These are phyloP conservation scores for Drosophila pseudotakahashii DNA, from an alignment of 2,888 invertebrate species.

Conservation along the genomic window DNA sequence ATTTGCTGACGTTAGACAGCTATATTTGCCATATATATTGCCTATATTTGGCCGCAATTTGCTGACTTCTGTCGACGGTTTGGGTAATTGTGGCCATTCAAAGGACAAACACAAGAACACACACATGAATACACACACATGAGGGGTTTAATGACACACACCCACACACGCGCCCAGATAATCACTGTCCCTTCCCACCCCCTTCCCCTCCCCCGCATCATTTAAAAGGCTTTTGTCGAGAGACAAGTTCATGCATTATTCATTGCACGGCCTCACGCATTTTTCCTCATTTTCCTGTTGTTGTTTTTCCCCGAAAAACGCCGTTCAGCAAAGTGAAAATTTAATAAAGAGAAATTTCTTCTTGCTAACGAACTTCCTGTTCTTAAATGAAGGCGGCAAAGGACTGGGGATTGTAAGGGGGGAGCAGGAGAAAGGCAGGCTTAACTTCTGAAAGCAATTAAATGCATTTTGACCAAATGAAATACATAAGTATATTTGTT, in stretches of 20 bases:
- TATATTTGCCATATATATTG: slow-evolving; percentile 12
- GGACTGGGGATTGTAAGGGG: not conserved
- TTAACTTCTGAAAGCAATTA: slow-evolving; percentile 56
- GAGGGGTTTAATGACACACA: slow-evolving; percentile 32
- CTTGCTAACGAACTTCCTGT: slow-evolving; percentile 70
- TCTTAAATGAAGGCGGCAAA: slow-evolving; percentile 31
- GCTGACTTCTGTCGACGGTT: slow-evolving; percentile 27
- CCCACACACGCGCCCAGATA: slow-evolving; percentile 61
- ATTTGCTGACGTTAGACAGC: not conserved
- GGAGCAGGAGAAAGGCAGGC: slow-evolving; percentile 24
- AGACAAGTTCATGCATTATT: slow-evolving; percentile 78
- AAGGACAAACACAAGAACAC: slow-evolving; percentile 20
- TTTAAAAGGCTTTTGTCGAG: slow-evolving; percentile 30
- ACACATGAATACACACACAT: slow-evolving; percentile 30
- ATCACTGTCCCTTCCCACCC: slow-evolving; percentile 53
- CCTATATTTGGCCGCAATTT: slow-evolving; percentile 15
- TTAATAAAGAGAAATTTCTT: slow-evolving; percentile 72
- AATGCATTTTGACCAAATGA: slow-evolving; percentile 16
- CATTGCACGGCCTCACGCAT: slow-evolving; percentile 75
- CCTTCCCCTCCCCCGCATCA: slow-evolving; percentile 7
- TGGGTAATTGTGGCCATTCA: slow-evolving; percentile 57
- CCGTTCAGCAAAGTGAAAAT: slow-evolving; percentile 62
- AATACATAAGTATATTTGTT: no score
- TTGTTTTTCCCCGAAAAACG: slow-evolving; percentile 32
- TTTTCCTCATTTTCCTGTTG: slow-evolving; percentile 66